A percentile compares a stretch with the other conserved stretches of the same genome.
Conservation (phyloP, 2,797 vertebrate species). For the Threskiornis aethiopicus region DNA sequence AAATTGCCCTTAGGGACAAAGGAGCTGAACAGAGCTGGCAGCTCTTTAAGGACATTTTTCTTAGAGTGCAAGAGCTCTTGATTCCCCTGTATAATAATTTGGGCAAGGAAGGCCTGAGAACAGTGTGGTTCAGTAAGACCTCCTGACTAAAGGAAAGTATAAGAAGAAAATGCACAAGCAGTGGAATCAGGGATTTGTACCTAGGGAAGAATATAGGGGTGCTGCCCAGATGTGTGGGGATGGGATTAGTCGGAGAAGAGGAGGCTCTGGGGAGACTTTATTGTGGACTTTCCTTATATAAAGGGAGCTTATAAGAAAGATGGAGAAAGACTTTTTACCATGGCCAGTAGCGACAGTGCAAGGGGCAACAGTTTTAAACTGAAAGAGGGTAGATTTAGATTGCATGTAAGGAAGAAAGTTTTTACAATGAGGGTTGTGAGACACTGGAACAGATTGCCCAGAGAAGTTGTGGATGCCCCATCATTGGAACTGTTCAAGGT, state of each 20-base stretch:
- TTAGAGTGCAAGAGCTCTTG: accelerated
- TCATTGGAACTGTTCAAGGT: not conserved
- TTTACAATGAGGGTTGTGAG: not conserved
- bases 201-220: not conserved
- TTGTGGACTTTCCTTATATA: accelerated
- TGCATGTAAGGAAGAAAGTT: not conserved
- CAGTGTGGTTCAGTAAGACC: not conserved
- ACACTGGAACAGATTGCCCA: not conserved
- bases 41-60: not conserved
- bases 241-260: not conserved
- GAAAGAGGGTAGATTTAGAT: not conserved
- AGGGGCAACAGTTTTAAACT: not conserved
- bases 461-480: accelerated
- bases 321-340: not conserved
- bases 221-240: not conserved
- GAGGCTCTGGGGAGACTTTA: not conserved
- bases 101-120: not conserved
- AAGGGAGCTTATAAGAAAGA: not conserved
- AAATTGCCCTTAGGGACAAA: not conserved
- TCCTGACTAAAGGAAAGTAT: not conserved
- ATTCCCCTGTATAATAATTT: not conserved
- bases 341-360: not conserved
- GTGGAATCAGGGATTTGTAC: not conserved
- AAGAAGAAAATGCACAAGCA: not conserved
- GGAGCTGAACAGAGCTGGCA: not conserved